Conservation (phyloP, 2,888 invertebrate genomes). For the Acanthacorydalis orientalis region DNA sequence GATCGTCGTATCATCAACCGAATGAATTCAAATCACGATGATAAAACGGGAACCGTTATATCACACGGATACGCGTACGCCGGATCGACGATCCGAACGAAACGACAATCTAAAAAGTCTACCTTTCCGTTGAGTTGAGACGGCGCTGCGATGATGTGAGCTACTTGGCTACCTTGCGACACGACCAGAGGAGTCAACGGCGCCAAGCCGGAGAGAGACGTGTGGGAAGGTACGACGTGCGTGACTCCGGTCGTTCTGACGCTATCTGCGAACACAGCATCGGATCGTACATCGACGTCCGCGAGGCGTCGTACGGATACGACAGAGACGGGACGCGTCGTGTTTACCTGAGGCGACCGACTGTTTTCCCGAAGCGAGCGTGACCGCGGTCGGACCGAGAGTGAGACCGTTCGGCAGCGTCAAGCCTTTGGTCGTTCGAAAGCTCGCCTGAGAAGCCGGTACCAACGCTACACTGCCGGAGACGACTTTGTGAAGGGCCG, state of each 20-base stretch:
- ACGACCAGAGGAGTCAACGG: conserved; percentile 50
- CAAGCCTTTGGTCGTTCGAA: conserved; percentile 3
- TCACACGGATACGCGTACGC: too few species aligned
- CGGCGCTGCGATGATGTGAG: conserved; percentile 43
- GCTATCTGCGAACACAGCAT: neutral
- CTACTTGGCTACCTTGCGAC: conserved; percentile 38
- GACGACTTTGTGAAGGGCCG: conserved; percentile 4
- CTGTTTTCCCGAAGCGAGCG: neutral
- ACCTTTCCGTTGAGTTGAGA: conserved; percentile 51
- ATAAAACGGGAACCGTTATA: too few species aligned
- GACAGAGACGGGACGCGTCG: too few species aligned
- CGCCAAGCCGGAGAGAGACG: conserved; percentile 33
- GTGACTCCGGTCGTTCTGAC: conserved; percentile 16
- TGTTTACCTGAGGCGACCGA: conserved; percentile 15
- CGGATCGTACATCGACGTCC: too few species aligned
- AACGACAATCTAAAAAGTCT: conserved; percentile 8
- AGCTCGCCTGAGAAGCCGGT: neutral
- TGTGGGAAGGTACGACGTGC: conserved; percentile 22
- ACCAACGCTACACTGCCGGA: neutral
- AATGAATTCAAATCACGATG: neutral
- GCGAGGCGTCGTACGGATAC: too few species aligned
- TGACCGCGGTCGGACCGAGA: conserved; percentile 2
- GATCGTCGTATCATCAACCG: too few species aligned
- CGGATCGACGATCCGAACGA: too few species aligned
- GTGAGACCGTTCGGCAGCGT: conserved; percentile 3